phyloP scores from a whole-genome alignment of 23 tunicate species.

The Trididemnum nubilum region DNA sequence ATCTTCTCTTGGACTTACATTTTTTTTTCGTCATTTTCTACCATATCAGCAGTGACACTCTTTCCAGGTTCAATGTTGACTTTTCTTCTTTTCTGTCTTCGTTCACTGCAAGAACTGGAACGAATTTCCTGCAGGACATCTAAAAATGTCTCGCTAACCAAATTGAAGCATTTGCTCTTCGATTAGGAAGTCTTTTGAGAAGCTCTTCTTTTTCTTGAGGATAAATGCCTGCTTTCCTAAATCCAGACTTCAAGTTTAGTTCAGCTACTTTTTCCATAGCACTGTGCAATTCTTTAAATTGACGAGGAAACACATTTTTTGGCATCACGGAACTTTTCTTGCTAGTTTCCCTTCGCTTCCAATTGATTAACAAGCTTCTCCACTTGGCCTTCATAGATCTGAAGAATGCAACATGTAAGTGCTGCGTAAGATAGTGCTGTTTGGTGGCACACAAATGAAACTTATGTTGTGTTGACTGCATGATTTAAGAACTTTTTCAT shows the following conservation, averaged over 20 bases:
- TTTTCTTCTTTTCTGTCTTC: constrained; percentile 33
- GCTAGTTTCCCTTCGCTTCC: constrained; percentile 10
- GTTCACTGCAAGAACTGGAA: constrained; percentile 16
- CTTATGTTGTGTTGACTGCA: constrained; percentile 24
- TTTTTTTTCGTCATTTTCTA: constrained; percentile 25
- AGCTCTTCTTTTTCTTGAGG: constrained; percentile 16
- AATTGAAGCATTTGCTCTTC: constrained; percentile 17
- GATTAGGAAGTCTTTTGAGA: constrained; percentile 3
- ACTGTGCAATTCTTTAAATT: background rate
- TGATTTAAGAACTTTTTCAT: constrained; percentile 11
- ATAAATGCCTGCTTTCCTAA: constrained; percentile 15
- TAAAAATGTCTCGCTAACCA: constrained; percentile 21
- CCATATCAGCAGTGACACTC: constrained; percentile 16
- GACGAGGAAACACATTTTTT: constrained; percentile 23
- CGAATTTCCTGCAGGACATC: constrained; percentile 22
- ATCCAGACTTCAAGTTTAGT: constrained; percentile 3
- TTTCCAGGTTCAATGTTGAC: constrained; percentile 23
- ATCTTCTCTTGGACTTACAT: background rate
- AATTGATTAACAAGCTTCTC: constrained; percentile 3
- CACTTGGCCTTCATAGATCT: constrained; percentile 21
- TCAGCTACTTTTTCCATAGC: background rate
- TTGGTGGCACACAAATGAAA: constrained; percentile 37
- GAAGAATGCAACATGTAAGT: constrained; percentile 27
- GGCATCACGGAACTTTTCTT: constrained; percentile 4
- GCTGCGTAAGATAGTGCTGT: constrained; percentile 33